Evolutionary conservation across 2,888 invertebrate species (phyloP), one percentile per base, ranked within the genome.

Genomic region (Tenthredo livida): DNA sequence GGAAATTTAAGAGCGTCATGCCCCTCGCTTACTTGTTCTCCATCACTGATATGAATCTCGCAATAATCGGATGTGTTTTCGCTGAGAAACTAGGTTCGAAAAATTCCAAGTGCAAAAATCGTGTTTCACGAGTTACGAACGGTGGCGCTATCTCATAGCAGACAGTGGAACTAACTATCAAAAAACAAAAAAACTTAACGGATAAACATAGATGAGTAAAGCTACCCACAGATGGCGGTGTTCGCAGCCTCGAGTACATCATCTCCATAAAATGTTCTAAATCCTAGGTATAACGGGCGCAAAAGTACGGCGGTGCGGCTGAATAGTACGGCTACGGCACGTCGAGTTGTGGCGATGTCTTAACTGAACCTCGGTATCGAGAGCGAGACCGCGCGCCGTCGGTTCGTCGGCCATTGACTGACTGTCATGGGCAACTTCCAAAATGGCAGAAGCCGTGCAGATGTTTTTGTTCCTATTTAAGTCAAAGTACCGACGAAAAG

Each of bases 401-500:
- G 87, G 40, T 67, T 67, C 83, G 83, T 83, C 82, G 47, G 85
- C 65, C 50, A 72, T 75, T 54, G 84, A 84, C 86, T 85, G 87
- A 92, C 91, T 92, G 93, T 93, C 94, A 94, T 94, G 94, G 94
- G 93, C 93, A 92, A 92, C 93, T 91, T 95, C 94, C 95, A 96
- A 96, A 95, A 97, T 97, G 97, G 96, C 96, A 96, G 96, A 96
- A 95, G 95, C 96, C 93, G 94, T 96, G 93, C 97, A 97, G 96
- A 97, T 97, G 96, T 97, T 97, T 95, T 95, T 97, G 95, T 97
- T 97, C 95, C 95, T 97, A 94, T 97, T 96, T 95, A 97, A 97
- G 95, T 97, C 96, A 87, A 97, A 97, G 93, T 97, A 97, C 94
- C 96, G 97, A 94, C 96, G 97, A 95, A 97, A 97, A 97, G 95